These are phyloP conservation scores for Poeciliopsis infans DNA, from an alignment of 2,797 vertebrate species.

Conservation along the genomic window DNA sequence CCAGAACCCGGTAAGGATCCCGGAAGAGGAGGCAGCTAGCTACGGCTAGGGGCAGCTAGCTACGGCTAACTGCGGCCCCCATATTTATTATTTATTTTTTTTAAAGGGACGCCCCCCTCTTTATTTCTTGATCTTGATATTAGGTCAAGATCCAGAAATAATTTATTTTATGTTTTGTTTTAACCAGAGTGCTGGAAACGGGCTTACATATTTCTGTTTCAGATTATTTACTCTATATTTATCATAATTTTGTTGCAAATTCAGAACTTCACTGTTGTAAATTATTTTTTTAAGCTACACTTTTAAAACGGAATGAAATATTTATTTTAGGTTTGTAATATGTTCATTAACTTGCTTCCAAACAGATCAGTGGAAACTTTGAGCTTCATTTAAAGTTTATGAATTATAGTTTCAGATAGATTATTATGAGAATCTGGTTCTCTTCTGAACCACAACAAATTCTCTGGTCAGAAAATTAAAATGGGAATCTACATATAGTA, in stretches of 20 bases:
- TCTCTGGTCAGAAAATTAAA: not conserved
- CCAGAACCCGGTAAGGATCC: conserved; percentile 59
- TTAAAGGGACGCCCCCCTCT: too few relatives aligned
- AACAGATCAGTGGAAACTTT: not conserved
- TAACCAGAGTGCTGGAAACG: too few relatives aligned
- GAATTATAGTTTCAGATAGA: not conserved
- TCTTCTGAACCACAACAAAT: not conserved
- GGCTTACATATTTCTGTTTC: not conserved
- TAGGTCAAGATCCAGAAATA: too few relatives aligned
- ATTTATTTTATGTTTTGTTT: too few relatives aligned
- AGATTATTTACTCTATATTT: not conserved
- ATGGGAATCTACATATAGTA: not conserved
- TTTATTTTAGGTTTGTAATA: not conserved
- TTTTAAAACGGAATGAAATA: not conserved
- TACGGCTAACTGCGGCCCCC: too few relatives aligned
- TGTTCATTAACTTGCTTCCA: not conserved
- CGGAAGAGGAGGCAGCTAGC: conserved; percentile 40
- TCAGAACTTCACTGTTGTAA: not conserved
- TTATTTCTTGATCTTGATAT: too few relatives aligned
- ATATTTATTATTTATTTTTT: too few relatives aligned
- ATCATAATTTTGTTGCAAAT: not conserved
- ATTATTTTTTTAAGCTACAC: not conserved
- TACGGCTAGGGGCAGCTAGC: not conserved
- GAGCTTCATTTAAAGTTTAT: not conserved
- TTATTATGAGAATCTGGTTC: not conserved